Base-by-base conservation (phyloP, 2,797 vertebrate genomes). In the Sciaenops ocellatus region DNA sequence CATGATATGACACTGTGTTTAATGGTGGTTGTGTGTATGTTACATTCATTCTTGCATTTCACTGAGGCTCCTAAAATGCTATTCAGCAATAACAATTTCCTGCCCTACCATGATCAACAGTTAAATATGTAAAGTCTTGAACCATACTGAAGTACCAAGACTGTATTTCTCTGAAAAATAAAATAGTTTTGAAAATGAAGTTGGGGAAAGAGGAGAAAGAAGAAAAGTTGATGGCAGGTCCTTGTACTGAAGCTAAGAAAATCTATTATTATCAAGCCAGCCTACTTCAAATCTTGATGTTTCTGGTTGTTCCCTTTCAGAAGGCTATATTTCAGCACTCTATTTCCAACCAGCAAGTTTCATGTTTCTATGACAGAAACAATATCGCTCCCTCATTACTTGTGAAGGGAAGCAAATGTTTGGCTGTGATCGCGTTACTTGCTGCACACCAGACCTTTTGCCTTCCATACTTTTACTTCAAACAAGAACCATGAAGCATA, bases 1-100 rank as follows among this genome's bases (percentile, higher is more conserved):
- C 47, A 46, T 70, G 46, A 78, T n/a, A 78, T 71, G 3, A 66
- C 34, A 38, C 38, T 20, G 7, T 72, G 42, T 47, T 83, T 2
- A 22, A 2, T 64, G 50, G 5, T 16, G 18, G 47, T 57, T 24
- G 44, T 46, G 46, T 55, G 22, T 41, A 55, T 65, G 20, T 63
- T 46, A 18, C 6, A 50, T 59, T 54, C 6, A 7, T 13, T 52
- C 9, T 55, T 70, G 26, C 15, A 57, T 79, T 62, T 61, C 18
- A 28, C 18, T 22, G 1, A 55, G 17, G 5, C n/a, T 50, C 26
- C 51, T 52, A 8, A 51, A 55, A 57, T 0, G 3, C 50, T 38
- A 59, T 47, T 55, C 12, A 41, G 24, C 24, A 13, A 22, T 24
- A 47, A 16, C 3, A 9, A 63, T 68, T 62, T 68, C 22, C 20